These are phyloP conservation scores for Quadroppia sp. DNA, from an alignment of 2,888 invertebrate genomes.

Conservation along the genomic window DNA sequence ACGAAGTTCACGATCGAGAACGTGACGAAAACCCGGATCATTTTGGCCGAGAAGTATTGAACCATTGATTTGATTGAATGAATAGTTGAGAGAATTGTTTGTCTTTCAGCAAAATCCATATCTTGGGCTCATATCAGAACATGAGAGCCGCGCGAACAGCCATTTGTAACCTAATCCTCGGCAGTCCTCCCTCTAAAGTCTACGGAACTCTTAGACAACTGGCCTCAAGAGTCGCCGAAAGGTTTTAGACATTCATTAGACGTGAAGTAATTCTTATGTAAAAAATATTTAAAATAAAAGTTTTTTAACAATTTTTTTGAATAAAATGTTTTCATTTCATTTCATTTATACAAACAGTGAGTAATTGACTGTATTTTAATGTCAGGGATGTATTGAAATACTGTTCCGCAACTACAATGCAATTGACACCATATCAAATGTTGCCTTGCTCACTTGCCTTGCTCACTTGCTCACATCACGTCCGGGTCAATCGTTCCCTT, in stretches of 20 bases:
- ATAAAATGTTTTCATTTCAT: not conserved
- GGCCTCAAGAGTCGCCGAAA: constrained; percentile 74
- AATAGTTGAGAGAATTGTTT: not conserved
- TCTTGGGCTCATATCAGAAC: constrained; percentile 94
- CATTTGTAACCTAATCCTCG: constrained; percentile 92
- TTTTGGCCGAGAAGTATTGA: constrained; percentile 73
- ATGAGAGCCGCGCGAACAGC: constrained; percentile 89
- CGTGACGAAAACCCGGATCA: constrained; percentile 95
- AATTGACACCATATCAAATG: constrained; percentile 43
- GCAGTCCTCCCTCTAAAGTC: constrained; percentile 93
- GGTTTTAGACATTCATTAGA: constrained; percentile 59
- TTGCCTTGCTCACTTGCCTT: constrained; percentile 41
- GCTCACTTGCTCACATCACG: constrained; percentile 41
- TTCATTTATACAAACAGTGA: not conserved
- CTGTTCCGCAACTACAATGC: constrained; percentile 42
- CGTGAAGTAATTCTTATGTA: not conserved
- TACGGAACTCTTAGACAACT: constrained; percentile 88
- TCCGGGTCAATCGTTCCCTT: constrained; percentile 18
- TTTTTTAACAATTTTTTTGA: not conserved
- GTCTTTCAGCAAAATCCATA: constrained; percentile 74
- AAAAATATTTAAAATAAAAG: not conserved
- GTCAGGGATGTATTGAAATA: constrained; percentile 26
- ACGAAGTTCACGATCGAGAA: constrained; percentile 99
- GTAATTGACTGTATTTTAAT: too few relatives aligned
- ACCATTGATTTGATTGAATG: not conserved